Conservation (phyloP, 1,140 invertebrate genomes). For the Holcopasites calliopsidis region DNA sequence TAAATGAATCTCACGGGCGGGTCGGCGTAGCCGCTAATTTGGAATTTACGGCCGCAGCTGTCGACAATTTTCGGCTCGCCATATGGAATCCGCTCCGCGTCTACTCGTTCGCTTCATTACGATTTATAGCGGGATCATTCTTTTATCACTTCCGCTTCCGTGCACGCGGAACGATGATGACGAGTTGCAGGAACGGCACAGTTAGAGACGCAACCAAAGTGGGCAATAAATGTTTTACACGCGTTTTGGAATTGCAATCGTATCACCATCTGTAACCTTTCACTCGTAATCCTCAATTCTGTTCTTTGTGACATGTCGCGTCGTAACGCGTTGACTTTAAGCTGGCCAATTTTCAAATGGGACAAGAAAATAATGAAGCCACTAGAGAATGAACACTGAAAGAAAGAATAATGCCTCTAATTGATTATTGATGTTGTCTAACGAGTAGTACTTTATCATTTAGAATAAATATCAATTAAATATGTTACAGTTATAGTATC, state of each 20-base stretch:
- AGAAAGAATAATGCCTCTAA: too few species aligned
- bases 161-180: neutral
- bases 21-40: constrained; percentile 33
- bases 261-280: too few species aligned
- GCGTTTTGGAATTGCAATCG: neutral
- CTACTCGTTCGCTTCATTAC: constrained; percentile 10
- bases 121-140: constrained; percentile 19
- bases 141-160: constrained; percentile 7
- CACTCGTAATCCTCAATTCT: too few species aligned
- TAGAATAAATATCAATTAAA: too few species aligned
- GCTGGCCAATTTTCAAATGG: too few species aligned
- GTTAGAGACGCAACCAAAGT: neutral
- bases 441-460: too few species aligned
- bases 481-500: too few species aligned
- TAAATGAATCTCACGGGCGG: constrained; percentile 35
- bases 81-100: neutral
- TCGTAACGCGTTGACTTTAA: too few species aligned
- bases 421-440: too few species aligned
- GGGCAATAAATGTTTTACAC: neutral
- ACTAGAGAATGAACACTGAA: too few species aligned
- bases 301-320: too few species aligned
- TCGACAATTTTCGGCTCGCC: neutral
- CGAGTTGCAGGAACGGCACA: neutral
- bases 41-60: constrained; percentile 21
- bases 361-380: too few species aligned